phyloP scores from a whole-genome alignment of 2,797 vertebrate genomes.

The Rhabdophis nuchalis region DNA sequence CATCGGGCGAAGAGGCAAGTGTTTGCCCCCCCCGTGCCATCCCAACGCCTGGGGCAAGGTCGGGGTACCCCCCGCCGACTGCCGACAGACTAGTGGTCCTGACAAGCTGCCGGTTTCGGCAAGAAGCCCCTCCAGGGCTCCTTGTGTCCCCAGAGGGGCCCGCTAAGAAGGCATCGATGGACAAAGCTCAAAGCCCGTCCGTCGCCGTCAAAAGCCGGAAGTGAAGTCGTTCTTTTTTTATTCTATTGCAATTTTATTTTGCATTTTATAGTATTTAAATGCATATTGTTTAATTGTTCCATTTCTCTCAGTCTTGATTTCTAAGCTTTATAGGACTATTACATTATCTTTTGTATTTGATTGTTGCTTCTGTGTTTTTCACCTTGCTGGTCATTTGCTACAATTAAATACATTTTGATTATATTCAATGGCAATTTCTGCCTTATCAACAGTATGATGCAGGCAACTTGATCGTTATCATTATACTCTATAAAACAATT shows the following conservation, averaged over 20 bases:
- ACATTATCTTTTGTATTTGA: background rate
- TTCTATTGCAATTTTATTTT: background rate
- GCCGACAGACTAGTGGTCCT: no score
- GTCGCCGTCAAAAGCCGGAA: no score
- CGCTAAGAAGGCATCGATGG: no score
- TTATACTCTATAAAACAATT: background rate
- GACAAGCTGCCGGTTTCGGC: no score
- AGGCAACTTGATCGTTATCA: conserved; percentile 25
- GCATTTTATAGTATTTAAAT: background rate
- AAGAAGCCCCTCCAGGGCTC: no score
- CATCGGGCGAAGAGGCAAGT: no score
- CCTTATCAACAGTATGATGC: conserved; percentile 6
- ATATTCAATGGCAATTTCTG: background rate
- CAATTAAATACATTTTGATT: background rate
- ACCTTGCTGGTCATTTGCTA: background rate
- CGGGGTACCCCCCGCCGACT: no score
- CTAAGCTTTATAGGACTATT: background rate
- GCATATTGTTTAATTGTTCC: background rate
- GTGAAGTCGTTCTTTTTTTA: background rate
- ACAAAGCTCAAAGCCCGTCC: no score
- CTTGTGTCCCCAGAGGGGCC: no score
- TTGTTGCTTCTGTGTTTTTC: background rate
- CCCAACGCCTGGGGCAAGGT: no score
- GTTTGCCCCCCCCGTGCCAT: no score
- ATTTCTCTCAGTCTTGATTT: background rate